These are phyloP conservation scores for Neostethus bicornis DNA, from an alignment of 2,797 vertebrate species.

Conservation along the genomic window DNA sequence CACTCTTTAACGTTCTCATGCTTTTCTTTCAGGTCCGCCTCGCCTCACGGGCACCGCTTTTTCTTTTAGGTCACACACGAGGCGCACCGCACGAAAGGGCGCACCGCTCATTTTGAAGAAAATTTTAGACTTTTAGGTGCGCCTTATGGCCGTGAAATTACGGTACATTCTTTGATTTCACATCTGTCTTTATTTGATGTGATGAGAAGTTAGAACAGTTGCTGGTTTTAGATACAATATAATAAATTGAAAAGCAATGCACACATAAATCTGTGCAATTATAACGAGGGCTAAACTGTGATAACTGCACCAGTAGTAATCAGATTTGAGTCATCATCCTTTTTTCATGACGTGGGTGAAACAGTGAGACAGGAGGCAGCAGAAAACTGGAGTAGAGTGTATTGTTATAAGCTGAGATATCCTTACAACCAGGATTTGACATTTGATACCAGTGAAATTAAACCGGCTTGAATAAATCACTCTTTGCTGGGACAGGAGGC, in stretches of 20 bases:
- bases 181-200: too few species aligned
- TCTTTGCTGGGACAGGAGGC: neutral
- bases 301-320: neutral
- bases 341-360: neutral
- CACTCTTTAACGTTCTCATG: too few species aligned
- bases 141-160: too few species aligned
- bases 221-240: neutral
- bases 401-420: conserved; percentile 1
- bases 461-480: neutral
- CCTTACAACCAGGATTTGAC: neutral
- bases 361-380: neutral
- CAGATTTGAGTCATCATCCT: neutral
- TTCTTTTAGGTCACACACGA: too few species aligned
- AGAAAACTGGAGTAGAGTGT: neutral
- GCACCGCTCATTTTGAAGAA: too few species aligned
- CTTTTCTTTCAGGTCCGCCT: too few species aligned
- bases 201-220: too few species aligned
- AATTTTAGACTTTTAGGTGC: too few species aligned
- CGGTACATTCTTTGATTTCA: too few species aligned
- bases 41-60: too few species aligned
- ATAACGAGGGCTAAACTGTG: neutral
- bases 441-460: conserved; percentile 1
- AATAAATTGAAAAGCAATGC: neutral
- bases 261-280: neutral
- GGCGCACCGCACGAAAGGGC: too few species aligned